Conservation (phyloP, 2,888 invertebrate species). For the Podabrus alpinus region DNA sequence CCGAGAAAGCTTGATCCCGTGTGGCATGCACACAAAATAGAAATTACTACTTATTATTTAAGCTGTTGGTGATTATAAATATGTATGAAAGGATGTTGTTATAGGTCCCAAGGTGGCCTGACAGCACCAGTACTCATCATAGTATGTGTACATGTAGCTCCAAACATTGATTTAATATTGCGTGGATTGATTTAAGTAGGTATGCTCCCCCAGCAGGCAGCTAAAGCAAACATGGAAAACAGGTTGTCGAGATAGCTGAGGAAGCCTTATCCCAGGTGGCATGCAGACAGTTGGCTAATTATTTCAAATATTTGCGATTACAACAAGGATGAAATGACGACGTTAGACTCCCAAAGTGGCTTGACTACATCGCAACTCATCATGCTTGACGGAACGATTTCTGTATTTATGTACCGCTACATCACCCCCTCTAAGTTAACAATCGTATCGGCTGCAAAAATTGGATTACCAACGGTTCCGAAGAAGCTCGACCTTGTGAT, state of each 20-base stretch:
- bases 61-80: neutral
- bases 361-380: neutral
- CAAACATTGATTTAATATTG: neutral
- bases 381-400: too few relatives aligned
- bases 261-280: neutral
- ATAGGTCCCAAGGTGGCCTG: neutral
- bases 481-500: too few relatives aligned
- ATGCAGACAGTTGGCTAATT: neutral
- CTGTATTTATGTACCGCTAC: too few relatives aligned
- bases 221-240: neutral
- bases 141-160: neutral
- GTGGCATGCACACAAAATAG: neutral
- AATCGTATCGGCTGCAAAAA: too few relatives aligned
- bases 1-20: too few relatives aligned
- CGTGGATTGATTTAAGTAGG: neutral
- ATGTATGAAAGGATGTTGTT: neutral
- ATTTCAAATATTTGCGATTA: neutral
- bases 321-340: neutral
- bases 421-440: too few relatives aligned
- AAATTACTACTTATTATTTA: neutral
- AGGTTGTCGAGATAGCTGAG: neutral
- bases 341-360: neutral
- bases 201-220: neutral
- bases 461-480: too few relatives aligned
- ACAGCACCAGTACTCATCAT: neutral